A percentile compares a stretch with the other conserved stretches of the same genome.
phyloP scores from a whole-genome alignment of 30 jellyfish, hydroid and myxozoan species.

The Hydra vulgaris region DNA sequence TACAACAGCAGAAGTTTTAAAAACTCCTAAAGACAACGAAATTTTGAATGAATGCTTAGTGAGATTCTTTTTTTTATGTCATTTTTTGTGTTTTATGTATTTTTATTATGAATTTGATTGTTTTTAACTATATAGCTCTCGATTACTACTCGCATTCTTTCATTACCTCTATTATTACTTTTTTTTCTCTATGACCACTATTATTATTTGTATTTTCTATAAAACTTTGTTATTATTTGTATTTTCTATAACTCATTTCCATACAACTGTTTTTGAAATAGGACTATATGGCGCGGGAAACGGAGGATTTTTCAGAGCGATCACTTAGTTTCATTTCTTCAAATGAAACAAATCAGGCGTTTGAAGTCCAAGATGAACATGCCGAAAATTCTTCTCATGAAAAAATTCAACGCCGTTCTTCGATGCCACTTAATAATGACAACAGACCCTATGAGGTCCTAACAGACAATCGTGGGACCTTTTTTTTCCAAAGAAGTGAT shows the following conservation, averaged over 20 bases:
- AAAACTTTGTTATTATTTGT: neutral
- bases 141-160: too few relatives aligned
- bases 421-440: slow-evolving; percentile 5
- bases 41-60: neutral
- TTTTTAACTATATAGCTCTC: too few relatives aligned
- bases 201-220: too few relatives aligned
- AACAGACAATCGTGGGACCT: neutral
- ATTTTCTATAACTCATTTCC: too few relatives aligned
- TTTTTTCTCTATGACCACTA: neutral
- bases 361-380: neutral
- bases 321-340: neutral
- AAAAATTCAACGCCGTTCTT: neutral
- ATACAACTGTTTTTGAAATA: too few relatives aligned
- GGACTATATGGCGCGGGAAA: neutral
- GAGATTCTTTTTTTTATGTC: neutral
- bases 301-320: neutral
- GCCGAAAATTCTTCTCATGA: neutral
- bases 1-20: slow-evolving; percentile 14
- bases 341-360: neutral
- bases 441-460: neutral
- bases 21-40: slow-evolving; percentile 22
- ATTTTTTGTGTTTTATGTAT: neutral
- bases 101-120: neutral
- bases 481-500: slow-evolving; percentile 4
- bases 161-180: neutral